phyloP scores from a whole-genome alignment of 2,888 invertebrate species.

The Heteromyza rotundicornis region DNA sequence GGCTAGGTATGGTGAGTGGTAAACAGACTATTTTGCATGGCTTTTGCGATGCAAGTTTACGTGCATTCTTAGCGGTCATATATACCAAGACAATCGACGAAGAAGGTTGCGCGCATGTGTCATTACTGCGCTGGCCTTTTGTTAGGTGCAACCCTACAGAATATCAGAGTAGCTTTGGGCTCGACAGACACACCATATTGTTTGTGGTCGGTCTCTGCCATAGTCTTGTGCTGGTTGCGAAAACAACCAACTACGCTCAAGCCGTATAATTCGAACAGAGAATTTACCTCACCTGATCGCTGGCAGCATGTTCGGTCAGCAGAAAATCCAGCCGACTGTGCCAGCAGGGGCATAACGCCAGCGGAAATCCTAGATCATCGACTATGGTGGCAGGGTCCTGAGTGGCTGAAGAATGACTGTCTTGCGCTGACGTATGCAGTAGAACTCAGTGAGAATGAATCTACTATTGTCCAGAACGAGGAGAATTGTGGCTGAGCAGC shows the following conservation, averaged over 20 bases:
- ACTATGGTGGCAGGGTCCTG: conserved; percentile 11
- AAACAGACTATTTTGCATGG: conserved; percentile 13
- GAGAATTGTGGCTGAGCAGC: too few species aligned
- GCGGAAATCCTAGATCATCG: not conserved
- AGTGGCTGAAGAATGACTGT: not conserved
- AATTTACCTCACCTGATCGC: not conserved
- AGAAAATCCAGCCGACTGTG: conserved; percentile 20
- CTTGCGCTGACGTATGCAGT: not conserved
- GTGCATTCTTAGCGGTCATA: conserved; percentile 12
- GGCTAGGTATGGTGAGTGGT: conserved; percentile 13
- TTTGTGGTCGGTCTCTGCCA: conserved; percentile 16
- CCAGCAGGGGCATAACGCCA: conserved; percentile 9
- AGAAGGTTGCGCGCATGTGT: not conserved
- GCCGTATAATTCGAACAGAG: conserved; percentile 8
- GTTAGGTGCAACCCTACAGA: conserved; percentile 6
- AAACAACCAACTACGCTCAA: conserved; percentile 16
- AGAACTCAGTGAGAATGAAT: not conserved
- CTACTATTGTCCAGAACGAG: not conserved
- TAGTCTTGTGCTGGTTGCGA: conserved; percentile 18
- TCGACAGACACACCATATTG: not conserved
- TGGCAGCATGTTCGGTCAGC: conserved; percentile 11
- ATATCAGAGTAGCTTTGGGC: not conserved
- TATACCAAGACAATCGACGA: not conserved
- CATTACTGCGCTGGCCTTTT: conserved; percentile 17
- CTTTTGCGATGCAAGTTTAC: conserved; percentile 18